Evolutionary conservation across 2,888 invertebrate genomes (phyloP), one percentile per base, ranked within the genome.

Genomic region (Argyra leucocephala): DNA sequence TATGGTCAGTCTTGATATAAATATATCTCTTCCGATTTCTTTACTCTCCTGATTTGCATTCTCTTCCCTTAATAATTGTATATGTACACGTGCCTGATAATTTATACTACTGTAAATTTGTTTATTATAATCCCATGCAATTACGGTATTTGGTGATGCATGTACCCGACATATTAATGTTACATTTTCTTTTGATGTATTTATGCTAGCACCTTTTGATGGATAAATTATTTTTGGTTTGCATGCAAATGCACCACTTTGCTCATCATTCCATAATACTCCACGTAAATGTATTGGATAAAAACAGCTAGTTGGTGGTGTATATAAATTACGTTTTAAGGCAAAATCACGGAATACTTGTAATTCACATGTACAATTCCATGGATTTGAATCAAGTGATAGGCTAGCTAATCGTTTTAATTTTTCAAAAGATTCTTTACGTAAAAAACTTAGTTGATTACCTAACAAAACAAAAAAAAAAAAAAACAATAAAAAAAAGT

Each of bases 291-390:
- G 83, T 1, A 83, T 75, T 0, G 94, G 94, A 71, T 87, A 86
- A 6, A 82, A 81, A 74, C 91, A 91, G 18, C 85, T 83, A 57
- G 90, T 90, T 1, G 88, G 86, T n/a, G 86, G 83, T 1, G 90
- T 88, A 73, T 91, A 88, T 21, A 93, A 81, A 71, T 90, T 91
- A 67, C 84, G 85, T 64, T 85, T 84, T 15, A 88, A 83, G 9
- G 87, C 85, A 85, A 89, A 91, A 73, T 90, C 87, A 65, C 91
- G 85, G 70, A 94, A 90, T 15, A 84, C 82, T 73, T 90, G 87
- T 63, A 94, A 79, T 69, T 87, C 85, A 73, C 94, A 95, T 74
- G 93, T 91, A 76, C 94, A 95, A 67, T 88, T 84, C 94, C 93
- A 94, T 0, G 90, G 91, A 77, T 94, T 94, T 69, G 87, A 86